These are phyloP conservation scores for Etheostoma nigrum DNA, from an alignment of 2,797 vertebrate genomes.

Conservation along the genomic window DNA sequence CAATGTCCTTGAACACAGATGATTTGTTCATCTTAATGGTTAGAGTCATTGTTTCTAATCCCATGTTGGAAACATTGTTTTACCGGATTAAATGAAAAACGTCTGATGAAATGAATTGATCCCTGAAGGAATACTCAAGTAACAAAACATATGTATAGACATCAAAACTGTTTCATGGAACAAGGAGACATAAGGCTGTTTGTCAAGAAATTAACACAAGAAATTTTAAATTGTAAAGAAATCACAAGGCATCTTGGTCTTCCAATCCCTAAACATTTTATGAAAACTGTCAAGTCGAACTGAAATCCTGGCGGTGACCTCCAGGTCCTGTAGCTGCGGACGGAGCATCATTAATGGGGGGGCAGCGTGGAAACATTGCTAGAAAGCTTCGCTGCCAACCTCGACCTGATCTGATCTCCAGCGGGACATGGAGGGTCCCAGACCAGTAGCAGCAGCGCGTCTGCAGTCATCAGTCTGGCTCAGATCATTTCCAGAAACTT, in stretches of 20 bases:
- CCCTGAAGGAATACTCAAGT: not conserved
- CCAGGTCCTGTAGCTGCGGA: too few species aligned
- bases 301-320: too few species aligned
- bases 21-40: not conserved
- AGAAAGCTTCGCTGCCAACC: too few species aligned
- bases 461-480: too few species aligned
- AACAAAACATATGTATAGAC: not conserved
- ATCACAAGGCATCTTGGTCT: not conserved
- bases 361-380: too few species aligned
- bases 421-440: too few species aligned
- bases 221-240: not conserved
- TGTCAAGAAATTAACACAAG: not conserved
- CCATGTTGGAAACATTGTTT: not conserved
- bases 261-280: not conserved
- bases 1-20: not conserved
- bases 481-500: too few species aligned
- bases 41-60: too few species aligned
- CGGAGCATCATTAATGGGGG: too few species aligned
- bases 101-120: constrained; percentile 15
- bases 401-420: too few species aligned
- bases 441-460: too few species aligned
- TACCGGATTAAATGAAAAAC: not conserved
- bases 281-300: not conserved
- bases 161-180: not conserved
- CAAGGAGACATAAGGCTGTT: too few species aligned